Conservation (phyloP, 2,888 invertebrate genomes). For the Drosophila incognita region DNA sequence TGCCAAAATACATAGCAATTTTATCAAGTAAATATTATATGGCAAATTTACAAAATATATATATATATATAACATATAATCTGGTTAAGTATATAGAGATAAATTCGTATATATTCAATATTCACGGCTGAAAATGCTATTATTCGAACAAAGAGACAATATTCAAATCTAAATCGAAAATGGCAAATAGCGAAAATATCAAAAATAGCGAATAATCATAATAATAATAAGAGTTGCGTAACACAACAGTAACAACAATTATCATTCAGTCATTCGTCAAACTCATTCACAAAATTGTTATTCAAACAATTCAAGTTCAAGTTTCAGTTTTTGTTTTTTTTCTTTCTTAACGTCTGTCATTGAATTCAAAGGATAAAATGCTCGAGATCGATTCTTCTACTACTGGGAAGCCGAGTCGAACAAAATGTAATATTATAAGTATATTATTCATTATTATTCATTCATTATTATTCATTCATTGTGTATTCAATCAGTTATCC, state of each 20-base stretch:
- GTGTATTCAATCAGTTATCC: conserved; percentile 11
- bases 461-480: conserved; percentile 1
- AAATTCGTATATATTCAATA: not conserved
- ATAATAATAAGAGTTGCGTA: not conserved
- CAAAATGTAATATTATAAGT: not conserved
- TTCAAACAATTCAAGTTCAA: conserved; percentile 22
- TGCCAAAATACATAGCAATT: not conserved
- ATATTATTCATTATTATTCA: too few species aligned
- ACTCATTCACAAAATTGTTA: conserved; percentile 14
- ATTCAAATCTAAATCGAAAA: not conserved
- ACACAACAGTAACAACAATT: not conserved
- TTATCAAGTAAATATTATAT: not conserved
- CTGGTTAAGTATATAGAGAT: not conserved
- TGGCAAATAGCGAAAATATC: not conserved
- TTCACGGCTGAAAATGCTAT: not conserved
- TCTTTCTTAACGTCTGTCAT: not conserved
- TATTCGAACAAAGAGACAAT: not conserved
- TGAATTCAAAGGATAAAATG: not conserved
- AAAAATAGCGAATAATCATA: too few species aligned
- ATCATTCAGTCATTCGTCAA: conserved; percentile 3
- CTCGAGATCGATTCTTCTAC: not conserved
- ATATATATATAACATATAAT: not conserved
- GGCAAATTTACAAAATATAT: not conserved
- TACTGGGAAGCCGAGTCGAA: not conserved
- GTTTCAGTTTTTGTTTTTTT: conserved; percentile 11